Percentiles rank a stretch among this genome's conserved stretches.
Conservation (phyloP, 2,888 invertebrate species). For the Caenorhabditis sulstoni region DNA sequence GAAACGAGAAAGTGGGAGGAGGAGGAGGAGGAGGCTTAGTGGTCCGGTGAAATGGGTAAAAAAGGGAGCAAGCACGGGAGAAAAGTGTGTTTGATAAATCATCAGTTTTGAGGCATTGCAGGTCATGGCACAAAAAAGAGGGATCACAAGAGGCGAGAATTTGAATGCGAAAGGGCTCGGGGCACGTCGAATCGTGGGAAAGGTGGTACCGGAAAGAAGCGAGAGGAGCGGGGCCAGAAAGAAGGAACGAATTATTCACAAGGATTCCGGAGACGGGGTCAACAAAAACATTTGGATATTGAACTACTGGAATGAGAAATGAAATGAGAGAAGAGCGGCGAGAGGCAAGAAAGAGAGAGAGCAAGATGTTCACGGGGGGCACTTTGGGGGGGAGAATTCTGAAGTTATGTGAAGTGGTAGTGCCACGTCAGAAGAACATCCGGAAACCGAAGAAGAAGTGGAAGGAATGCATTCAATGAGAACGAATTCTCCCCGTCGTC, state of each 20-base stretch:
- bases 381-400: too few relatives aligned
- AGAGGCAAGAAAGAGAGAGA: too few relatives aligned
- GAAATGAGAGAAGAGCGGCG: too few relatives aligned
- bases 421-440: not conserved
- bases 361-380: too few relatives aligned
- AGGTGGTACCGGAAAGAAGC: conserved; percentile 5
- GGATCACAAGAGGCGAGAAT: conserved; percentile 1
- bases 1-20: too few relatives aligned
- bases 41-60: conserved; percentile 6
- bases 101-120: conserved; percentile 12
- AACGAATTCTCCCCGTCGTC: conserved; percentile 11
- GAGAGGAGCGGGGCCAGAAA: too few relatives aligned
- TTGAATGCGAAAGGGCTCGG: not conserved
- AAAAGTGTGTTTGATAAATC: conserved; percentile 52
- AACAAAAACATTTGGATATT: conserved; percentile 32
- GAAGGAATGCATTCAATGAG: conserved; percentile 2
- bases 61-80: conserved; percentile 19
- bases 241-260: conserved; percentile 21
- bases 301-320: too few relatives aligned
- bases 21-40: conserved; percentile 2
- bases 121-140: conserved; percentile 21
- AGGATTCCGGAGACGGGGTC: conserved; percentile 18
- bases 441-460: conserved; percentile 1
- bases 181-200: conserved; percentile 25
- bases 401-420: too few relatives aligned